A percentile compares a stretch with the other conserved stretches of the same genome.
These are phyloP conservation scores for Danio kyathit DNA, from an alignment of 2,797 vertebrate species.

Conservation along the genomic window DNA sequence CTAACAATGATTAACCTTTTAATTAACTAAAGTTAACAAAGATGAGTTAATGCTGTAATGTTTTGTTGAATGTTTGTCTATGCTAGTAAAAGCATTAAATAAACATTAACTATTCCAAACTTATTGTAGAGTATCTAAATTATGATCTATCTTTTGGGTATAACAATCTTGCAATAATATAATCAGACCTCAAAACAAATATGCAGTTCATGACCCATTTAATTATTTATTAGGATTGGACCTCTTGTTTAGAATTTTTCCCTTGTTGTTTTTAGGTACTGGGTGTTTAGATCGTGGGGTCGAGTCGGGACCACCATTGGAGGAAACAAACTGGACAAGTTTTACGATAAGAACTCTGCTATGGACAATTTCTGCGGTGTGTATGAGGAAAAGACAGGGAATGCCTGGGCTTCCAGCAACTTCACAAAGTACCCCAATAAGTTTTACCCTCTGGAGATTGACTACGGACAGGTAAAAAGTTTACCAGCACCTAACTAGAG, in stretches of 20 bases:
- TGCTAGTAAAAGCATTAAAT: too few relatives aligned
- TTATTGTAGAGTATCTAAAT: too few relatives aligned
- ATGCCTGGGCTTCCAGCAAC: slow-evolving; percentile 88
- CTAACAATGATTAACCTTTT: too few relatives aligned
- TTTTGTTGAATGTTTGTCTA: too few relatives aligned
- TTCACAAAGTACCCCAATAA: slow-evolving; percentile 98
- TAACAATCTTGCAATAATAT: too few relatives aligned
- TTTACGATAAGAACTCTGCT: slow-evolving; percentile 92
- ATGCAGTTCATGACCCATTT: too few relatives aligned
- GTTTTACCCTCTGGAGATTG: slow-evolving; percentile 97
- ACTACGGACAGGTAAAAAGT: slow-evolving; percentile 92
- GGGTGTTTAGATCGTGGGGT: slow-evolving; percentile 99
- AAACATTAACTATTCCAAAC: too few relatives aligned
- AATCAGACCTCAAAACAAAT: too few relatives aligned
- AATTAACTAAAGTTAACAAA: too few relatives aligned
- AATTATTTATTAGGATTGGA: background rate
- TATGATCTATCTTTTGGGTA: too few relatives aligned
- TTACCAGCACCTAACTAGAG: background rate
- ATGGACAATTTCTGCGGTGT: slow-evolving; percentile 90
- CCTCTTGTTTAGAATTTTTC: background rate
- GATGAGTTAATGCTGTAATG: too few relatives aligned
- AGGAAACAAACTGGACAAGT: slow-evolving; percentile 95
- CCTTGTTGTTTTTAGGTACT: slow-evolving; percentile 81
- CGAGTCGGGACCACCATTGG: slow-evolving; percentile 95
- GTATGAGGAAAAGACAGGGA: slow-evolving; percentile 97